These are phyloP conservation scores for Gambusia yucatana DNA, from an alignment of 2,797 vertebrate genomes.

Conservation along the genomic window DNA sequence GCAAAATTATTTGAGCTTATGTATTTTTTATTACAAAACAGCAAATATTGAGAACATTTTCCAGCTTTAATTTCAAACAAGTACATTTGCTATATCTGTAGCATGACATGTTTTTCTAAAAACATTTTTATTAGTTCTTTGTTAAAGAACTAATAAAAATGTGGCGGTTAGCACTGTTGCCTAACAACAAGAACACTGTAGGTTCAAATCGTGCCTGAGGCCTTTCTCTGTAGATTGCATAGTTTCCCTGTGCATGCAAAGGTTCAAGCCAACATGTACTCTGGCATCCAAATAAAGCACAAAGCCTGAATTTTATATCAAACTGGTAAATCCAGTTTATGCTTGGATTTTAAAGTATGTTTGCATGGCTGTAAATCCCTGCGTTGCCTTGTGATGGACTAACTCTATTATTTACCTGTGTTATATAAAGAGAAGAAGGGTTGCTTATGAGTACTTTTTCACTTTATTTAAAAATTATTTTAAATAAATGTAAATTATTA, in stretches of 20 bases:
- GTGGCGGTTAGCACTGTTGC: neutral
- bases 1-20: neutral
- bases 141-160: neutral
- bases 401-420: neutral
- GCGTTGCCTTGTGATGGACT: neutral
- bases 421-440: neutral
- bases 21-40: neutral
- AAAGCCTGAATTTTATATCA: neutral
- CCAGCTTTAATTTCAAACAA: neutral
- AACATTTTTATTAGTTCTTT: neutral
- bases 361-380: neutral
- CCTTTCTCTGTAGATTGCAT: neutral
- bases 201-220: neutral
- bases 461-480: slow-evolving; percentile 33
- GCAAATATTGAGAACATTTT: neutral
- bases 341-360: neutral
- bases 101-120: neutral
- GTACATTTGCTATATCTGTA: neutral
- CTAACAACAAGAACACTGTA: neutral
- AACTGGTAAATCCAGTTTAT: neutral
- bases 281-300: neutral
- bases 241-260: neutral
- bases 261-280: neutral
- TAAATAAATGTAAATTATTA: neutral
- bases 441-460: slow-evolving; percentile 24